Percentiles rank a stretch among this genome's conserved stretches.
Evolutionary conservation across 2,797 vertebrate genomes (phyloP).

Genomic region (Prunella strophiata): DNA sequence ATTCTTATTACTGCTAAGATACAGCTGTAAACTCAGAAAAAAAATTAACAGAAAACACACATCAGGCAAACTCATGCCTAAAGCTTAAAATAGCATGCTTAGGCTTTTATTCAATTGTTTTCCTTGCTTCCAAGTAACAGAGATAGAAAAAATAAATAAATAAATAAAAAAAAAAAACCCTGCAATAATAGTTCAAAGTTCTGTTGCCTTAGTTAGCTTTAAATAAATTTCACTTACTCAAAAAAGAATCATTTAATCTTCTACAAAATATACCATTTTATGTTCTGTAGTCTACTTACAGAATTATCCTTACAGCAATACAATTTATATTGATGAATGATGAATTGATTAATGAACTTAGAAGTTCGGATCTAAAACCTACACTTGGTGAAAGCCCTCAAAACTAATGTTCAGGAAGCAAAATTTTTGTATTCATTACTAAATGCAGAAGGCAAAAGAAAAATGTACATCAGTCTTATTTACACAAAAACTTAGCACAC

Average conservation of each 20-base stretch:
- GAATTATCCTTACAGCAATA: neutral
- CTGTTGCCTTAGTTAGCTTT: neutral
- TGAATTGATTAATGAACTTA: neutral
- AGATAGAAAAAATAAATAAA: neutral
- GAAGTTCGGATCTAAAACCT: neutral
- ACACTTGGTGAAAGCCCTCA: neutral
- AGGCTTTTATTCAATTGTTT: neutral
- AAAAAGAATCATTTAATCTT: neutral
- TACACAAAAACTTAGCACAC: neutral
- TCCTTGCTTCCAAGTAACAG: neutral
- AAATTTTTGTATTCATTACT: neutral
- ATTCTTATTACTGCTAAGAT: neutral
- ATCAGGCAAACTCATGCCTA: neutral
- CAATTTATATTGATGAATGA: neutral
- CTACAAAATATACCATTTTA: neutral
- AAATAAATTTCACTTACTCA: neutral
- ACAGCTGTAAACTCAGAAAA: neutral
- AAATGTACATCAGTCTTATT: fast-evolving
- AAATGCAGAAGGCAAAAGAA: neutral
- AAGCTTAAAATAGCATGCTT: neutral
- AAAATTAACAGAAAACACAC: neutral
- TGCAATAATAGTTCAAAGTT: neutral
- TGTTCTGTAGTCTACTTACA: neutral
- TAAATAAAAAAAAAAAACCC: neutral
- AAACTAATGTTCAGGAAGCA: neutral